phyloP scores from a whole-genome alignment of 2,797 vertebrate genomes.

The Liasis olivaceus region DNA sequence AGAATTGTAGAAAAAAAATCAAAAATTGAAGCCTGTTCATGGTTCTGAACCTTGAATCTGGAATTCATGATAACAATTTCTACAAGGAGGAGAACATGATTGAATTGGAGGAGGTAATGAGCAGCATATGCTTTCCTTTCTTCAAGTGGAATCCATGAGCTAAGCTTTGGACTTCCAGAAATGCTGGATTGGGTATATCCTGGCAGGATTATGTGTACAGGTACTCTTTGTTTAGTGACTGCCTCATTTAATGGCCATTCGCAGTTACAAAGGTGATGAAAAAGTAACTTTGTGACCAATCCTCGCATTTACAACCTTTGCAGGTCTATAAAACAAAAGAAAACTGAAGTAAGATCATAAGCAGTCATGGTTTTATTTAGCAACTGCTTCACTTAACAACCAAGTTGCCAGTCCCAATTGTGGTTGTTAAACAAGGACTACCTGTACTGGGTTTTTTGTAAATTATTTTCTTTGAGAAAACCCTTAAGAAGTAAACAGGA shows the following conservation, averaged over 20 bases:
- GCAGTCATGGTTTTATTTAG: neutral
- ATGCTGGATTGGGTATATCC: neutral
- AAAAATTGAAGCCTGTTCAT: neutral
- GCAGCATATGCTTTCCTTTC: neutral
- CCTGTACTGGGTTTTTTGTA: neutral
- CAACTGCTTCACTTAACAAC: too few relatives aligned
- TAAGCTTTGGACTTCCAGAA: neutral
- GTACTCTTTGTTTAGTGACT: neutral
- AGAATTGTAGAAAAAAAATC: neutral
- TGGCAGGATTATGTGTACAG: neutral
- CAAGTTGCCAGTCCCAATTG: too few relatives aligned
- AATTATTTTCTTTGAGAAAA: neutral
- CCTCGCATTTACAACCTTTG: neutral
- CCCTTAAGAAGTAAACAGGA: neutral
- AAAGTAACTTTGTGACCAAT: neutral
- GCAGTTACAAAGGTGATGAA: neutral
- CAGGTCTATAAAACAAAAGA: neutral
- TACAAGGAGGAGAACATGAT: neutral
- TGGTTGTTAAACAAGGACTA: neutral
- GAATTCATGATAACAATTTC: neutral
- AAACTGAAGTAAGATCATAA: neutral
- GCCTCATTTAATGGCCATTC: neutral
- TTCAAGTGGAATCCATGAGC: neutral
- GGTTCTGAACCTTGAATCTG: neutral
- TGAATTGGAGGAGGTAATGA: neutral